A percentile compares a stretch with the other conserved stretches of the same genome.
Conservation (phyloP, 2,797 vertebrate genomes). For the Spea hammondii region DNA sequence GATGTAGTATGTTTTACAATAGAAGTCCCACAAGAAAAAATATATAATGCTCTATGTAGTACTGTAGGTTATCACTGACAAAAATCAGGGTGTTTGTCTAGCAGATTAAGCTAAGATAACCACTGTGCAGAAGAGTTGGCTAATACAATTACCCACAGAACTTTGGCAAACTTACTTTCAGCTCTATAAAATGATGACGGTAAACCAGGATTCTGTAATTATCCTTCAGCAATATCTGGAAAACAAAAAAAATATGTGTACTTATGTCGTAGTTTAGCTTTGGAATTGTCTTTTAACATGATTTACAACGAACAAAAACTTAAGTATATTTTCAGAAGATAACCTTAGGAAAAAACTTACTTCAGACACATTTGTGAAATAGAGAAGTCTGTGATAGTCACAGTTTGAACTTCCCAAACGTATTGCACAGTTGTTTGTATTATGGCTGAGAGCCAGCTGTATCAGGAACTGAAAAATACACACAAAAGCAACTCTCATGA, state of each 20-base stretch:
- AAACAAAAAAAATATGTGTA: slow-evolving; percentile 5
- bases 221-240: not conserved
- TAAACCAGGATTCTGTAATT: slow-evolving; percentile 29
- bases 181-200: slow-evolving; percentile 27
- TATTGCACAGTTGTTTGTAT: slow-evolving; percentile 1
- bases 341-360: slow-evolving; percentile 28
- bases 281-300: not conserved
- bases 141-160: not conserved
- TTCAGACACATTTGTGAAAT: not conserved
- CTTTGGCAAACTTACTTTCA: slow-evolving; percentile 24
- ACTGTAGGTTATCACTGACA: too few relatives aligned
- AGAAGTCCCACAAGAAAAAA: too few relatives aligned
- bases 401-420: slow-evolving; percentile 4
- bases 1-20: too few relatives aligned
- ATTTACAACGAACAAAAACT: not conserved
- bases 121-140: not conserved
- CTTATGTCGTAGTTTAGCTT: not conserved
- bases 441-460: slow-evolving; percentile 23
- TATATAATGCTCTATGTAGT: too few relatives aligned
- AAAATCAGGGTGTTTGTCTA: too few relatives aligned
- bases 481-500: slow-evolving; percentile 42
- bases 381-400: not conserved
- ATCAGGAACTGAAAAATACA: slow-evolving; percentile 39
- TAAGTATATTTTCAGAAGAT: not conserved
- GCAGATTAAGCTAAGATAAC: too few relatives aligned